These are phyloP conservation scores for Pseudomyrmex pallidus DNA, from an alignment of 1,140 invertebrate species.

Conservation along the genomic window DNA sequence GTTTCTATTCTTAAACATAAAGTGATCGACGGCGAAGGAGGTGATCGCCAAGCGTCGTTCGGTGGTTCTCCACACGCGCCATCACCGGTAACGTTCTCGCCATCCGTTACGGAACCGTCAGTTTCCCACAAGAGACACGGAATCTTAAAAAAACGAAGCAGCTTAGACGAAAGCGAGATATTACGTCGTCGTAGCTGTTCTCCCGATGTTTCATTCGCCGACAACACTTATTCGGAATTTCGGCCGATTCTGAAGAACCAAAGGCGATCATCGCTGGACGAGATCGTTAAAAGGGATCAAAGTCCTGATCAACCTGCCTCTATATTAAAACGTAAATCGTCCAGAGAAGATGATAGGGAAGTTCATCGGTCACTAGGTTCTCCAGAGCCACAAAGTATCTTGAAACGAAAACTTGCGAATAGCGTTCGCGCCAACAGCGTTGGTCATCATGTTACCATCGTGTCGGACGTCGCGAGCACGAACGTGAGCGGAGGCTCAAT, in stretches of 20 bases:
- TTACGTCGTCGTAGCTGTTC: constrained; percentile 89
- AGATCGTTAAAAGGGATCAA: constrained; percentile 86
- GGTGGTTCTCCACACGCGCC: constrained; percentile 79
- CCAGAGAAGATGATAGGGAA: constrained; percentile 86
- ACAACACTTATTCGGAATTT: constrained; percentile 86
- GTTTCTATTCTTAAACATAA: constrained; percentile 93
- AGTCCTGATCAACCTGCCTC: constrained; percentile 87
- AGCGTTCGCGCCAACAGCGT: constrained; percentile 85
- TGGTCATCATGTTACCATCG: constrained; percentile 89
- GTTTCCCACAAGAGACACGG: constrained; percentile 89
- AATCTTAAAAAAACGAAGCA: constrained; percentile 92
- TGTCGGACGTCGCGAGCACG: constrained; percentile 89
- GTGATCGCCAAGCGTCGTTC: constrained; percentile 80
- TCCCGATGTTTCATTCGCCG: constrained; percentile 88
- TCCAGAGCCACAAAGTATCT: constrained; percentile 90
- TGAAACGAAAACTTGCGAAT: constrained; percentile 89
- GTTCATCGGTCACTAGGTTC: constrained; percentile 85
- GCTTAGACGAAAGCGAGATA: constrained; percentile 91
- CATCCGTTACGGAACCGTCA: constrained; percentile 80
- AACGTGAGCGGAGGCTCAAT: constrained; percentile 84
- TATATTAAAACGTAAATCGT: constrained; percentile 89
- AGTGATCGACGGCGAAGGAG: constrained; percentile 87
- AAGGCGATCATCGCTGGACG: constrained; percentile 89
- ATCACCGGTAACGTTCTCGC: constrained; percentile 79
- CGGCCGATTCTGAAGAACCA: constrained; percentile 89